Percentiles rank a stretch among this genome's conserved stretches.
These are phyloP conservation scores for Noctua fimbriata DNA, from an alignment of 2,888 invertebrate species.

Conservation along the genomic window DNA sequence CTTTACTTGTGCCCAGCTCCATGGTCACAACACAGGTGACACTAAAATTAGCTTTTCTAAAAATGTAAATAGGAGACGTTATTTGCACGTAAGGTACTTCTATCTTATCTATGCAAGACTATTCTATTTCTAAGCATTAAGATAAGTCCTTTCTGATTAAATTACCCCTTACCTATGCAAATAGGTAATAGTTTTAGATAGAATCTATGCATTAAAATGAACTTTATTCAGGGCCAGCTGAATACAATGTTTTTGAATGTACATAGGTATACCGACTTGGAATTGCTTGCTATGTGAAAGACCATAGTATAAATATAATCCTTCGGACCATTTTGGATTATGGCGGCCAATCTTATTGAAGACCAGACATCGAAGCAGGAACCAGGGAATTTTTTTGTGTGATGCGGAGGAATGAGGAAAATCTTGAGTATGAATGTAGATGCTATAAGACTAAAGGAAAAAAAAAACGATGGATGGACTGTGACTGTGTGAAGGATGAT, in stretches of 20 bases:
- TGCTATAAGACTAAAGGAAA: no score
- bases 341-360: background rate
- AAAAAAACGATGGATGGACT: no score
- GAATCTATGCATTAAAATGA: constrained; percentile 14
- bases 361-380: background rate
- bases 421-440: no score
- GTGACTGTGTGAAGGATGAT: no score
- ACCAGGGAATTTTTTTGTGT: no score
- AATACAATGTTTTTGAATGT: background rate
- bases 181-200: constrained; percentile 38
- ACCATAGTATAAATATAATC: background rate
- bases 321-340: background rate
- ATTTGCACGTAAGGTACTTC: background rate
- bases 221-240: background rate
- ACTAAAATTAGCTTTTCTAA: constrained; percentile 1
- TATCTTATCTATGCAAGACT: constrained; percentile 5
- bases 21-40: background rate
- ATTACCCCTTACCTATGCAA: constrained; percentile 42
- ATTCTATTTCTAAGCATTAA: constrained; percentile 13
- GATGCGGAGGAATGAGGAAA: no score
- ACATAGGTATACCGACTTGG: background rate
- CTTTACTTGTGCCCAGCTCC: no score
- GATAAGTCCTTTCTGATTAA: constrained; percentile 45
- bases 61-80: constrained; percentile 4
- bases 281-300: background rate